A percentile compares a stretch with the other conserved stretches of the same genome.
Evolutionary conservation across 2,797 vertebrate genomes (phyloP).

Genomic region (Ciconia nigra): DNA sequence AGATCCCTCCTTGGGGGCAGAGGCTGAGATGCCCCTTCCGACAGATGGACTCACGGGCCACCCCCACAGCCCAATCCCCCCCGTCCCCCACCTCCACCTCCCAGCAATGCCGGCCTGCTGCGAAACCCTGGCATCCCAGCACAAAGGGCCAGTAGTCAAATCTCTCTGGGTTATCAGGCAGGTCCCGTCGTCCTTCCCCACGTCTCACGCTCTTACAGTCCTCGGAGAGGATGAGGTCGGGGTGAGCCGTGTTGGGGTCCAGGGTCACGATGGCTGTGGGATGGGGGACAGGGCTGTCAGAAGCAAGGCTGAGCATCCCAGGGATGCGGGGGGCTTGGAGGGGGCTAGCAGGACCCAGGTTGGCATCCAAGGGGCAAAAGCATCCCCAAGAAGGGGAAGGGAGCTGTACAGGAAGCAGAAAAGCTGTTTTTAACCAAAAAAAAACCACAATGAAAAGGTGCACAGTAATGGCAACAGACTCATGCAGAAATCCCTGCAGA

Average conservation of each 20-base stretch:
- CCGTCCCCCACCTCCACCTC: conserved; percentile 65
- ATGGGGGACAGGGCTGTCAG: not conserved
- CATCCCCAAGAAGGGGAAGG: not conserved
- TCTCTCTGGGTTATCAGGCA: conserved; percentile 33
- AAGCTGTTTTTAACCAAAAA: not conserved
- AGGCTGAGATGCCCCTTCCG: conserved; percentile 31
- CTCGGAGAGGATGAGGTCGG: conserved; percentile 21
- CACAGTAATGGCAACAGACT: not conserved
- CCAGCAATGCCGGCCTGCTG: conserved; percentile 63
- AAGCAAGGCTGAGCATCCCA: not conserved
- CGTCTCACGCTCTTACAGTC: conserved; percentile 47
- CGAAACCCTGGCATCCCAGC: conserved; percentile 58
- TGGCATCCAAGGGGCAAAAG: not conserved
- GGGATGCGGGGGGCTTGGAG: not conserved
- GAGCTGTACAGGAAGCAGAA: fast-evolving
- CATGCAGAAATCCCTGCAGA: no score
- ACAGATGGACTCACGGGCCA: conserved; percentile 54
- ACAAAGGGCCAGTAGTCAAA: conserved; percentile 60
- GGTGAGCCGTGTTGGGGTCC: conserved; percentile 82
- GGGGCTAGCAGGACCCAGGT: no score
- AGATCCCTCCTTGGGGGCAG: conserved; percentile 61
- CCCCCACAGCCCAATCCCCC: conserved; percentile 70
- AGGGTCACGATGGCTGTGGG: conserved; percentile 77
- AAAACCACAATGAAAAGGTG: not conserved
- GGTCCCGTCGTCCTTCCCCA: fast-evolving